A percentile compares a stretch with the other conserved stretches of the same genome.
phyloP scores from a whole-genome alignment of 64 coral and sea anemone species.

The Exaiptasia diaphana region DNA sequence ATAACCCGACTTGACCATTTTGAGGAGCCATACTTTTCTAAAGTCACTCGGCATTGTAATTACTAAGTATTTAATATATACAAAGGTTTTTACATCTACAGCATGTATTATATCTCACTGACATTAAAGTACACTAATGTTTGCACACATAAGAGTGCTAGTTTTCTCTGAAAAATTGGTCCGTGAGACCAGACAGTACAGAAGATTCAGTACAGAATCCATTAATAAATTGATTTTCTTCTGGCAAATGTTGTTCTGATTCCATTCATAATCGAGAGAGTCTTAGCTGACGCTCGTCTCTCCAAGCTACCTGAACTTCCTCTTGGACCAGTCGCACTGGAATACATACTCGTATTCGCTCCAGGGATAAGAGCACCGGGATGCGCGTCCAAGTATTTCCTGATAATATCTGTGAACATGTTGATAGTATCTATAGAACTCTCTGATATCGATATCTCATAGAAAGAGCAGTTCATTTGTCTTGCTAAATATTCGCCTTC shows the following conservation, averaged over 20 bases:
- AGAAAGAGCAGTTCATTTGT: slow-evolving; percentile 71
- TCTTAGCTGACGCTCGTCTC: neutral
- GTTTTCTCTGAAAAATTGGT: too few species aligned
- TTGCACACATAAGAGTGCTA: too few species aligned
- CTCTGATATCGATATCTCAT: slow-evolving; percentile 77
- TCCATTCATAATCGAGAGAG: slow-evolving; percentile 9
- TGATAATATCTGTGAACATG: slow-evolving; percentile 59
- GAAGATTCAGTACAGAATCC: too few species aligned
- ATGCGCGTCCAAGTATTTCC: slow-evolving; percentile 40
- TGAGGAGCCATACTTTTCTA: too few species aligned
- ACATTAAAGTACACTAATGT: too few species aligned
- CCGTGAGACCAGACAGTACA: too few species aligned
- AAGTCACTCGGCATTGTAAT: too few species aligned
- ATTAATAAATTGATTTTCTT: slow-evolving; percentile 26
- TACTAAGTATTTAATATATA: too few species aligned
- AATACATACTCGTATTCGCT: neutral
- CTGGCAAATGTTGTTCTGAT: slow-evolving; percentile 15
- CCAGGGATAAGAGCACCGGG: neutral
- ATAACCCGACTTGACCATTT: too few species aligned
- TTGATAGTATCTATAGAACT: slow-evolving; percentile 63
- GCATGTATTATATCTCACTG: too few species aligned
- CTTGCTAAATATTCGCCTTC: slow-evolving; percentile 62
- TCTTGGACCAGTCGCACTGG: neutral
- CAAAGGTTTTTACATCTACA: too few species aligned
- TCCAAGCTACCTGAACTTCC: neutral